Evolutionary conservation across 2,113 vertebrate species (phyloP).

Genomic region (Hylia prasina): DNA sequence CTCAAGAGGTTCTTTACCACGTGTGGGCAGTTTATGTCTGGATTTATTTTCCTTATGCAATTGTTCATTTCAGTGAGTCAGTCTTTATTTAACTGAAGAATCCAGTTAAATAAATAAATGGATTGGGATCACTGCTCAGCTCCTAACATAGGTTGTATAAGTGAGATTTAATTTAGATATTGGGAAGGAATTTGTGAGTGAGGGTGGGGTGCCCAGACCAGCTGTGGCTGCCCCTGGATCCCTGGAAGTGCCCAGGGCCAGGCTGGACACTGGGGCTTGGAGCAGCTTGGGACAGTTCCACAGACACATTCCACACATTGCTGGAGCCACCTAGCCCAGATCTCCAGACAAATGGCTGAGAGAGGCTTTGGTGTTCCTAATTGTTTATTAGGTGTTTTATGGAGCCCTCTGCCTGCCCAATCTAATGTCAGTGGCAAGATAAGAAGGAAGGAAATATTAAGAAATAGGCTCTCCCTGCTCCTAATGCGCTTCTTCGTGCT

Average conservation of each 20-base stretch:
- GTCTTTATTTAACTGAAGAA: background rate
- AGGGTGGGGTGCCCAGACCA: too few relatives aligned
- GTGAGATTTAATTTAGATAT: background rate
- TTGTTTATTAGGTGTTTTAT: background rate
- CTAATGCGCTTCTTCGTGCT: background rate
- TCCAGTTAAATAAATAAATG: background rate
- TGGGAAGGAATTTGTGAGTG: too few relatives aligned
- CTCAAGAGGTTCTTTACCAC: background rate
- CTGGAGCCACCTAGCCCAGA: background rate
- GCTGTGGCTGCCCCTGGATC: background rate
- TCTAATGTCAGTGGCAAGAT: background rate
- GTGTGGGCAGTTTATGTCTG: background rate
- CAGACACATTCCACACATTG: background rate
- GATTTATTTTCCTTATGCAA: background rate
- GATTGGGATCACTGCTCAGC: background rate
- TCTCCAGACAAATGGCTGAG: background rate
- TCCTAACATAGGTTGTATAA: fast-evolving
- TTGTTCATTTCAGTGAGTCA: background rate
- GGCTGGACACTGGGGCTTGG: background rate
- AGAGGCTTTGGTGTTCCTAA: background rate
- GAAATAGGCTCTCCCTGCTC: background rate
- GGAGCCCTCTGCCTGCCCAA: background rate
- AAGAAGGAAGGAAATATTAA: background rate
- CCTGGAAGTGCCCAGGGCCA: background rate
- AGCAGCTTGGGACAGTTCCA: background rate